Evolutionary conservation across 1,140 invertebrate species (phyloP).

Genomic region (Temnothorax curvispinosus): DNA sequence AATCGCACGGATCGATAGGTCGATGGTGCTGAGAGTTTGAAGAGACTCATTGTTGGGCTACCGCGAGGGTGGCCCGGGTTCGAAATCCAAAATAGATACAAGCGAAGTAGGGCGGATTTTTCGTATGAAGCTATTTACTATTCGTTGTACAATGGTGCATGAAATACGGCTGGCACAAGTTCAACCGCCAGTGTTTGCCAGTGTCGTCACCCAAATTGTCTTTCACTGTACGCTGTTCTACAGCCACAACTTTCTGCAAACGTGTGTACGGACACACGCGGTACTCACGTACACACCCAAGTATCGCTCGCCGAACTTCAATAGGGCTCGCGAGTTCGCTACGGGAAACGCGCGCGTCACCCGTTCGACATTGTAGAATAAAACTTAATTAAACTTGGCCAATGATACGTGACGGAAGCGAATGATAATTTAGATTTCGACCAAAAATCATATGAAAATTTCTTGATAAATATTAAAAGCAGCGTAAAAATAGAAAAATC

Average conservation of each 20-base stretch:
- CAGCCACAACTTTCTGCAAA: constrained; percentile 42
- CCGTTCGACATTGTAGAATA: constrained; percentile 4
- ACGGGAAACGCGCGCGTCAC: constrained; percentile 16
- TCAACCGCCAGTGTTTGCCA: constrained; percentile 55
- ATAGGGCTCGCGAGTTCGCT: constrained; percentile 15
- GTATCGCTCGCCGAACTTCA: constrained; percentile 20
- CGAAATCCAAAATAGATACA: constrained; percentile 45
- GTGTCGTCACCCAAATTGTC: constrained; percentile 58
- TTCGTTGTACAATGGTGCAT: constrained; percentile 53
- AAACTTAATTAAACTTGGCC: constrained; percentile 46
- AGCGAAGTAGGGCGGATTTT: constrained; percentile 33
- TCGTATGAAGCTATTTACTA: constrained; percentile 53
- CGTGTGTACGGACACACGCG: not conserved
- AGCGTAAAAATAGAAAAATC: not conserved
- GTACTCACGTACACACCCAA: not conserved
- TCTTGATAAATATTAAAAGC: not conserved
- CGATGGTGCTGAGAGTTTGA: constrained; percentile 14
- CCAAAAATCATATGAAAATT: not conserved
- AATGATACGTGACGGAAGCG: not conserved
- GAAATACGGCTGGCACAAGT: constrained; percentile 60
- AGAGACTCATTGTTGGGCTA: constrained; percentile 32
- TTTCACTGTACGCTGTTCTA: constrained; percentile 46
- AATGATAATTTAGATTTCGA: not conserved
- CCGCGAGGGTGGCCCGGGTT: not conserved
- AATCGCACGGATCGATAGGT: constrained; percentile 39